Base-by-base conservation (phyloP, 2,888 invertebrate genomes). In the Cheilosia variabilis region DNA sequence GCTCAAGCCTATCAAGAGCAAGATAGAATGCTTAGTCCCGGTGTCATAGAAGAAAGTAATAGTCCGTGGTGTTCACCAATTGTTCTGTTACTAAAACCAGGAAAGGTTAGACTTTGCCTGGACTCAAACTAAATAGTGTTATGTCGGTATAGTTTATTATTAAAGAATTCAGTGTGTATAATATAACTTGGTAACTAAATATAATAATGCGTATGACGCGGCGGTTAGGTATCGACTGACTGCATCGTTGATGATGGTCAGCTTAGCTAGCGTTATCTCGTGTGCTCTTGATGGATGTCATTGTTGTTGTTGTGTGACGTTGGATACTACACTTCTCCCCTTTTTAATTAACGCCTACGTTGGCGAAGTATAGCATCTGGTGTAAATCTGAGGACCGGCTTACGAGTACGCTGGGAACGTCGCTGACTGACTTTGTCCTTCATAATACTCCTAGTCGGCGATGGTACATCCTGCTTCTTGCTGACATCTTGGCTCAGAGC, bases 81-180 rank as follows among this genome's bases (percentile, higher is more conserved):
- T 10, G 68, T 88, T 88, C 0, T n/a, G n/a, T n/a, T n/a, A n/a
- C n/a, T n/a, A n/a, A n/a, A n/a, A 31, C 37, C 37, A 47, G 47
- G 47, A 13, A 47, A 60, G 17, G n/a, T 52, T 50, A 27, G 45
- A 15, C 19, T 57, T 43, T 57, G n/a, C n/a, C n/a, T n/a, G n/a
- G n/a, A n/a, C n/a, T n/a, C n/a, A n/a, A 41, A 41, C 41, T 41
- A 15, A 41, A 41, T 41, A 2, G 1, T 41, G 15, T 2, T 41
- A n/a, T n/a, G n/a, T n/a, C n/a, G n/a, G n/a, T n/a, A n/a, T n/a
- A n/a, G n/a, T n/a, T n/a, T n/a, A n/a, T n/a, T n/a, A n/a, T n/a
- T n/a, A n/a, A n/a, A n/a, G n/a, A n/a, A n/a, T n/a, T n/a, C n/a
- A n/a, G n/a, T n/a, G n/a, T n/a, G n/a, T n/a, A n/a, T n/a, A n/a